Conservation (phyloP, 2,888 invertebrate species). For the Orthosia cruda region DNA sequence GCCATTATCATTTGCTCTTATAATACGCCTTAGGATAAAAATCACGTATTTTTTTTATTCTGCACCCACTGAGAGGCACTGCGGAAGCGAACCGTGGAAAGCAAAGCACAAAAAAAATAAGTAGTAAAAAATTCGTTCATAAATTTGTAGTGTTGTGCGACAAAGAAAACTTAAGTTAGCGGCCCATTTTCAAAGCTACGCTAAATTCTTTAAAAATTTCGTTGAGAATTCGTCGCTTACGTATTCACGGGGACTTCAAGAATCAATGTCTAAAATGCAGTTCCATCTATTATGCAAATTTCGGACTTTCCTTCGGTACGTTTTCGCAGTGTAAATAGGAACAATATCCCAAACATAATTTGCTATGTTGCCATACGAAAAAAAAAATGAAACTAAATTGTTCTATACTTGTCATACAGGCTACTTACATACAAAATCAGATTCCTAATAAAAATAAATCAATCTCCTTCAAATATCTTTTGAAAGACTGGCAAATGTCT, state of each 20-base stretch:
- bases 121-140: neutral
- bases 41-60: constrained; percentile 36
- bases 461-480: constrained; percentile 31
- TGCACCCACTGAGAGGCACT: constrained; percentile 52
- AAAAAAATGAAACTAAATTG: constrained; percentile 61
- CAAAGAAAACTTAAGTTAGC: too few relatives aligned
- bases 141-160: too few relatives aligned
- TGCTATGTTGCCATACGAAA: constrained; percentile 41
- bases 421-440: constrained; percentile 67
- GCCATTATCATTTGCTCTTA: constrained; percentile 33
- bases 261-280: neutral
- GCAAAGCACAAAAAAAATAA: neutral
- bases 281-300: neutral
- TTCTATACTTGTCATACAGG: constrained; percentile 68
- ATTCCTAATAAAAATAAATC: constrained; percentile 58
- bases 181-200: neutral
- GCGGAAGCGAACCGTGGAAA: constrained; percentile 37
- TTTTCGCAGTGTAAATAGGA: constrained; percentile 51
- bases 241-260: neutral
- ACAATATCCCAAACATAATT: constrained; percentile 64
- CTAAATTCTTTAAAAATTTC: neutral
- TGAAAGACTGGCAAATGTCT: constrained; percentile 48
- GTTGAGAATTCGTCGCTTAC: neutral
- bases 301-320: constrained; percentile 27
- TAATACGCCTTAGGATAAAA: constrained; percentile 25